Evolutionary conservation across 1,140 invertebrate genomes (phyloP), one percentile per base, ranked within the genome.

Genomic region (Pachyrhynchus sulphureomaculatus): DNA sequence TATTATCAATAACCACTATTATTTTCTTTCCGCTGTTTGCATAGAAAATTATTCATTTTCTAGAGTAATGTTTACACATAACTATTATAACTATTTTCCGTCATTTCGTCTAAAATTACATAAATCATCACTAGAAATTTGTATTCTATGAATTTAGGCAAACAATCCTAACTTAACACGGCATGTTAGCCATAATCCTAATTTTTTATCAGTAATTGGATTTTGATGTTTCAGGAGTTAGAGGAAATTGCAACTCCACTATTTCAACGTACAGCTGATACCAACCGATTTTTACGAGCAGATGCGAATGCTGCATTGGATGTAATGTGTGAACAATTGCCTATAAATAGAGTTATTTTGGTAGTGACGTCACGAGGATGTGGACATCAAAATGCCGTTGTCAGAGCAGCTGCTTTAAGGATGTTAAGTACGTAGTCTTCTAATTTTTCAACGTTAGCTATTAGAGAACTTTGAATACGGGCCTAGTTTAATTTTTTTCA

Each of bases 181-280:
- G n/a, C n/a, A n/a, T n/a, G n/a, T n/a, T n/a, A n/a, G n/a, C n/a
- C n/a, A n/a, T n/a, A n/a, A n/a, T n/a, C n/a, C n/a, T n/a, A n/a
- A n/a, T n/a, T n/a, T n/a, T n/a, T n/a, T n/a, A n/a, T n/a, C n/a
- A n/a, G n/a, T n/a, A n/a, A n/a, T n/a, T n/a, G n/a, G n/a, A n/a
- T n/a, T n/a, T n/a, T n/a, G n/a, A n/a, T 13, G 2, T 70, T 72
- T 48, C 72, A 92, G 80, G 95, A 98, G 76, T 76, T 93, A 15
- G 95, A 98, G 69, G 91, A 93, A 66, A 83, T 94, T 53, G 86
- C 87, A 0, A 84, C 83, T 17, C 84, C 89, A 5, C 76, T 98
- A 20, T 77, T 98, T 13, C 87, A 91, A 61, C 87, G 94, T 67
- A 91, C 91, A 33, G 91, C 92, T 0, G 95, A 98, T 72, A 96